phyloP scores from a whole-genome alignment of 2,113 vertebrate genomes.

The Aphelocoma coerulescens region DNA sequence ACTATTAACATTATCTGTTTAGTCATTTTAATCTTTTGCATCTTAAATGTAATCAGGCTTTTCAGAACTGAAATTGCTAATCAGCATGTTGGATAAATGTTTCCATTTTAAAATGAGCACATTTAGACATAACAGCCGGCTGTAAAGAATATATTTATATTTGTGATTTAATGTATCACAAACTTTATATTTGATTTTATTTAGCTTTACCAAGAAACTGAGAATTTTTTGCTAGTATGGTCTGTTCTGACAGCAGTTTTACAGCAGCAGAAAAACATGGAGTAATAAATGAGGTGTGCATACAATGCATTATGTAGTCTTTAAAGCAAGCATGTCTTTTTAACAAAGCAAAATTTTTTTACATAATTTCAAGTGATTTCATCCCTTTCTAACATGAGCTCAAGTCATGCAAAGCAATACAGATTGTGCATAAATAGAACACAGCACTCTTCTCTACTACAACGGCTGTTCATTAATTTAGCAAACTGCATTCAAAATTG shows the following conservation, averaged over 20 bases:
- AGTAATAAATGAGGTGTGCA: constrained; percentile 55
- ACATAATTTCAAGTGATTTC: constrained; percentile 32
- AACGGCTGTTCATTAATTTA: constrained; percentile 29
- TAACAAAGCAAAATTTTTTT: constrained; percentile 49
- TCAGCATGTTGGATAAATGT: constrained; percentile 71
- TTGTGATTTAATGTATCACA: constrained; percentile 76
- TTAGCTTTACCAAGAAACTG: constrained; percentile 63
- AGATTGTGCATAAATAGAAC: not conserved
- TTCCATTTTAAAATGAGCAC: constrained; percentile 68
- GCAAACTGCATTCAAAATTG: constrained; percentile 26
- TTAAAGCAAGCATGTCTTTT: constrained; percentile 55
- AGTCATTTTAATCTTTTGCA: constrained; percentile 75
- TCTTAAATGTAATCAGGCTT: constrained; percentile 72
- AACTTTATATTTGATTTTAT: constrained; percentile 73
- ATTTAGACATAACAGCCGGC: constrained; percentile 71
- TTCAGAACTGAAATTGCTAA: constrained; percentile 76
- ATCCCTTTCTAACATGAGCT: constrained; percentile 28
- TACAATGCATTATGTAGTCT: constrained; percentile 25
- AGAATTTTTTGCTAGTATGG: constrained; percentile 50
- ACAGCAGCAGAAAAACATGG: constrained; percentile 39
- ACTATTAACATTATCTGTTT: constrained; percentile 73
- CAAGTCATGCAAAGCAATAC: constrained; percentile 28
- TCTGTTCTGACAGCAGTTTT: constrained; percentile 60
- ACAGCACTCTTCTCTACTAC: not conserved
- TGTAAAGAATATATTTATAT: constrained; percentile 77